Percentiles rank a stretch among this genome's conserved stretches.
phyloP scores from a whole-genome alignment of 2,797 vertebrate species.

The Propithecus perrieri region DNA sequence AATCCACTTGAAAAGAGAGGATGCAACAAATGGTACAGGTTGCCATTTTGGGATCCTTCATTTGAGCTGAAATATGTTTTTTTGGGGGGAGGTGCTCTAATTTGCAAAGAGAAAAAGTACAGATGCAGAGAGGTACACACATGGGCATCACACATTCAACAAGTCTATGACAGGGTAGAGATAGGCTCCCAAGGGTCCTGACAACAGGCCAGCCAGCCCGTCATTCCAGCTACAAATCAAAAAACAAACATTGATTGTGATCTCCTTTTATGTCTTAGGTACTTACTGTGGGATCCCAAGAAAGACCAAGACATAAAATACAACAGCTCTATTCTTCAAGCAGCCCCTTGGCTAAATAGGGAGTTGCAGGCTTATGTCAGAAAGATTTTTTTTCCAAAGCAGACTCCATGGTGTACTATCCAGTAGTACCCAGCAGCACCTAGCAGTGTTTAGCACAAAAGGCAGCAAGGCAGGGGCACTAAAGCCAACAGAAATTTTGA shows the following conservation, averaged over 20 bases:
- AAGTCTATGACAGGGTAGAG: background rate
- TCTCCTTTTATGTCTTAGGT: background rate
- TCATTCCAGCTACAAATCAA: background rate
- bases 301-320: background rate
- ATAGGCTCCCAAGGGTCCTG: background rate
- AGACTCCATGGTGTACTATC: background rate
- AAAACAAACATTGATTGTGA: background rate
- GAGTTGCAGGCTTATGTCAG: background rate
- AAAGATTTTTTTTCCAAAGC: background rate
- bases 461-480: background rate
- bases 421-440: background rate
- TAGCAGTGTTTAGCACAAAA: background rate
- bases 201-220: background rate
- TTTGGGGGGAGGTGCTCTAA: background rate
- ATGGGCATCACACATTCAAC: background rate
- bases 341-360: background rate
- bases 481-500: background rate
- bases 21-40: background rate
- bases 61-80: background rate
- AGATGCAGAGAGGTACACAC: background rate
- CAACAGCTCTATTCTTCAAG: background rate
- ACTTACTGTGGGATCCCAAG: background rate
- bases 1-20: background rate
- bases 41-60: background rate
- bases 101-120: background rate